These are phyloP conservation scores for Rhinoptilus africanus DNA, from an alignment of 2,113 vertebrate genomes.

Conservation along the genomic window DNA sequence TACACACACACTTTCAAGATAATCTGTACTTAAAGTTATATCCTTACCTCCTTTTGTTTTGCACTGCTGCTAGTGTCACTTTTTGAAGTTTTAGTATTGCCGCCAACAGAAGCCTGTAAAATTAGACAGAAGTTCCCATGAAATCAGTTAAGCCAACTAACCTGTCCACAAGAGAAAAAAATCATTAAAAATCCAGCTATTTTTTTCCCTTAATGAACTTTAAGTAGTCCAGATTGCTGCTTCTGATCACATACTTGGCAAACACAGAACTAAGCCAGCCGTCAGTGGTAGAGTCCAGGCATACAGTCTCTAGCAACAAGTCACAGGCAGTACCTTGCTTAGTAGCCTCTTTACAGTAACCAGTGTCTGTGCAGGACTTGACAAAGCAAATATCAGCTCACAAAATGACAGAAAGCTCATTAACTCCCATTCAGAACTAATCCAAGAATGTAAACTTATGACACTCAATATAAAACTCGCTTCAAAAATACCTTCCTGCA, in stretches of 20 bases:
- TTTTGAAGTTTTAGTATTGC: conserved; percentile 45
- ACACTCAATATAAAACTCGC: background rate
- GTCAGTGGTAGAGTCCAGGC: background rate
- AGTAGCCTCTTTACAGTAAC: background rate
- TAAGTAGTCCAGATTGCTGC: background rate
- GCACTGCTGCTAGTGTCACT: background rate
- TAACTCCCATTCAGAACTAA: background rate
- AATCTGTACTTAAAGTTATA: too few relatives aligned
- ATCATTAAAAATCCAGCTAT: background rate
- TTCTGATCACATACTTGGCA: conserved; percentile 2
- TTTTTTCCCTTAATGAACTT: background rate
- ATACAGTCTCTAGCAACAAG: background rate
- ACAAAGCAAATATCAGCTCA: background rate
- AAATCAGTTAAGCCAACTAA: background rate
- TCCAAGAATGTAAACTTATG: background rate
- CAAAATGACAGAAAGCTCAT: background rate
- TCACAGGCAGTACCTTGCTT: background rate
- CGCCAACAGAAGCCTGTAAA: conserved; percentile 52
- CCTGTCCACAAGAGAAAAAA: background rate
- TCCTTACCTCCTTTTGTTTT: conserved; percentile 70
- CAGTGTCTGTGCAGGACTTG: background rate
- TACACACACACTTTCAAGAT: too few relatives aligned
- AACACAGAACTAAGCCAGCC: background rate
- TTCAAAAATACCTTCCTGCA: background rate
- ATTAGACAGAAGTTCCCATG: conserved; percentile 8